Evolutionary conservation across 2,888 invertebrate genomes (phyloP).

Genomic region (Ecdyonurus torrentis): DNA sequence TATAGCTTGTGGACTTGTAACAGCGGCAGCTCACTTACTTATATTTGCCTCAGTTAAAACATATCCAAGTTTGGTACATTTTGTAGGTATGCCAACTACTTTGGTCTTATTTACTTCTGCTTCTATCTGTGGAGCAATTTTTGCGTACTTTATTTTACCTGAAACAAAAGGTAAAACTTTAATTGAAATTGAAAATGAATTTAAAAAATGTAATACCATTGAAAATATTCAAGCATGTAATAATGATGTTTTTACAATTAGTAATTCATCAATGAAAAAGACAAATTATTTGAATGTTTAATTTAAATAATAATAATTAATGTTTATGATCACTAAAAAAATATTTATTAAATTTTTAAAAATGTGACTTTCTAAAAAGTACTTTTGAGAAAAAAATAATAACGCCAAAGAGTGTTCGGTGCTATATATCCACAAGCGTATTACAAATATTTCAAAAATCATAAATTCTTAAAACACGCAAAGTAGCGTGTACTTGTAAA

Average conservation of each 20-base stretch:
- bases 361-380: too few relatives aligned
- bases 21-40: constrained; percentile 48
- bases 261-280: too few relatives aligned
- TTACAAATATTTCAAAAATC: too few relatives aligned
- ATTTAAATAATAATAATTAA: too few relatives aligned
- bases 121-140: constrained; percentile 40
- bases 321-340: too few relatives aligned
- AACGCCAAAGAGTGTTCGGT: too few relatives aligned
- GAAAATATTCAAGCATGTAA: background rate
- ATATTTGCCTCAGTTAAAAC: constrained; percentile 55
- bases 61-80: constrained; percentile 40
- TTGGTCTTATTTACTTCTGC: constrained; percentile 43
- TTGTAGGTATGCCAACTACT: constrained; percentile 24
- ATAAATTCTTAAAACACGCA: too few relatives aligned
- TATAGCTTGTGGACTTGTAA: constrained; percentile 49
- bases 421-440: too few relatives aligned
- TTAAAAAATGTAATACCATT: constrained; percentile 18
- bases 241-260: background rate
- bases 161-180: constrained; percentile 53
- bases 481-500: too few relatives aligned
- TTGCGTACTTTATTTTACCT: constrained; percentile 41
- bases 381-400: too few relatives aligned
- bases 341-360: too few relatives aligned
- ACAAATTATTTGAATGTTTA: too few relatives aligned
- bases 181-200: constrained; percentile 46